Conservation (phyloP, 2,797 vertebrate species). For the Spinibarbus caldwelli region DNA sequence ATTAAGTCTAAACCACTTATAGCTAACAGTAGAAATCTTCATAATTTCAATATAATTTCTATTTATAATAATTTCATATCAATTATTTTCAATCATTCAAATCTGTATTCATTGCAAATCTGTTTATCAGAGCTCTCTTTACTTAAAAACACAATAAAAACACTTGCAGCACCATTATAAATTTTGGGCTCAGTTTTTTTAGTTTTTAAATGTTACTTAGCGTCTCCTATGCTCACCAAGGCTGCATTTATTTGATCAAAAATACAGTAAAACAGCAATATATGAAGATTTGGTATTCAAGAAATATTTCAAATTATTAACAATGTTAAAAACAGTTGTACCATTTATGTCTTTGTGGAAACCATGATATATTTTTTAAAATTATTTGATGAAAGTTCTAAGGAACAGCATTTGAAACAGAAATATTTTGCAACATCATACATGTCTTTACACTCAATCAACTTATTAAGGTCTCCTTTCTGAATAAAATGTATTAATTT, state of each 20-base stretch:
- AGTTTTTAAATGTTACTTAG: neutral
- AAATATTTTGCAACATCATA: neutral
- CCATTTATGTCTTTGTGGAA: neutral
- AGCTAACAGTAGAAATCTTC: neutral
- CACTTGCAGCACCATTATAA: neutral
- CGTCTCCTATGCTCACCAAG: no score
- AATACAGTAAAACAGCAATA: neutral
- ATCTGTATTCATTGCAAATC: neutral
- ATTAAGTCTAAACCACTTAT: neutral
- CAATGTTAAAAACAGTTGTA: neutral
- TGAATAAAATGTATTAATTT: neutral
- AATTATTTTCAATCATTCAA: neutral
- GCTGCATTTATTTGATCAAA: neutral
- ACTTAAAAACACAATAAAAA: neutral
- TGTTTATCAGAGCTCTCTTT: neutral
- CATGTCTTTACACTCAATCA: neutral
- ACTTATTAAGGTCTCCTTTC: neutral
- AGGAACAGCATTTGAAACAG: neutral
- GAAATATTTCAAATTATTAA: neutral
- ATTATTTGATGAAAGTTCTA: neutral
- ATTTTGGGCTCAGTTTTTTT: neutral
- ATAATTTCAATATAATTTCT: neutral
- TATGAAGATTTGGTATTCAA: neutral
- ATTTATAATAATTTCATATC: neutral
- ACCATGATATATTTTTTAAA: neutral